Evolutionary conservation across 2,113 vertebrate species (phyloP).

Genomic region (Noturus placidus): DNA sequence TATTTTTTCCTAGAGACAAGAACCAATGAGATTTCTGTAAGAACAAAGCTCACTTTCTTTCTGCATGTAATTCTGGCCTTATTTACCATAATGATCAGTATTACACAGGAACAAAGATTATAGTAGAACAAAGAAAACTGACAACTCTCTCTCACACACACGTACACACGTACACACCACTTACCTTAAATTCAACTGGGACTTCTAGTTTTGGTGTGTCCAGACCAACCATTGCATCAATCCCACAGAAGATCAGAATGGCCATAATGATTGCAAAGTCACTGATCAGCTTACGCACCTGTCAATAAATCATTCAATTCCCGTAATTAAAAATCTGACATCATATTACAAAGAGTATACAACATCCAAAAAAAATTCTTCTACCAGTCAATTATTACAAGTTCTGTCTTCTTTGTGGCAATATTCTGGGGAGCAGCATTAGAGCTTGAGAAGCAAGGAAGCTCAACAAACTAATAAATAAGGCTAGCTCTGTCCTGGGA

Average conservation of each 20-base stretch:
- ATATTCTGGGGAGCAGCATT: too few species aligned
- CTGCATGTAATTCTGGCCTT: background rate
- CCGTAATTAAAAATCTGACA: background rate
- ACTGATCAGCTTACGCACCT: constrained; percentile 96
- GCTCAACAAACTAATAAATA: background rate
- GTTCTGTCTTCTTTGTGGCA: too few species aligned
- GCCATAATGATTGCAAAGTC: constrained; percentile 97
- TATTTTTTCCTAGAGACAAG: background rate
- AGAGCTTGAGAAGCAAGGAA: too few species aligned
- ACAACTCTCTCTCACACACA: background rate
- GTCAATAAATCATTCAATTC: constrained; percentile 1
- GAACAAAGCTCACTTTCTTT: background rate
- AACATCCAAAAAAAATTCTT: background rate
- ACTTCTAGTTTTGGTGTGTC: constrained; percentile 95
- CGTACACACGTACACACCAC: background rate
- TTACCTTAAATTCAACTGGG: constrained; percentile 97
- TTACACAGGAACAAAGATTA: background rate
- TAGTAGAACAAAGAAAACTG: background rate
- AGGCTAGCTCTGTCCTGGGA: background rate
- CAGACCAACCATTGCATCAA: constrained; percentile 92
- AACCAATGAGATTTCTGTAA: background rate
- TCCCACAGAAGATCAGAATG: constrained; percentile 91
- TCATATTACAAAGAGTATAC: background rate
- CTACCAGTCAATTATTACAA: too few species aligned
- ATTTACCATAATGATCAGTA: background rate